Evolutionary conservation across 2,113 vertebrate species (phyloP).

Genomic region (Mobula hypostoma): DNA sequence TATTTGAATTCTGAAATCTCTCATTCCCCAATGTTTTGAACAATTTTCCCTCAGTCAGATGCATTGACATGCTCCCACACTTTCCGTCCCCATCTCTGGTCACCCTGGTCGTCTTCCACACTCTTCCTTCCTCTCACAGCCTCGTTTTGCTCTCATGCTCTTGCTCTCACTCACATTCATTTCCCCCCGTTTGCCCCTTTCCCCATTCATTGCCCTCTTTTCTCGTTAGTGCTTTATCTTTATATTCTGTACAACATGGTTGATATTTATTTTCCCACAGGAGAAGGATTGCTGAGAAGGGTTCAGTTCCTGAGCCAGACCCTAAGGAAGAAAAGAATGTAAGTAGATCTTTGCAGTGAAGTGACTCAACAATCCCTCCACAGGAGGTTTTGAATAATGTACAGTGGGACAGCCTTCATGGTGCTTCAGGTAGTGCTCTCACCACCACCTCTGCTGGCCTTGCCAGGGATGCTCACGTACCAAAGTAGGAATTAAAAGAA

Average conservation of each 20-base stretch:
- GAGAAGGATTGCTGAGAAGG: constrained; percentile 96
- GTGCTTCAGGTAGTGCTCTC: no score
- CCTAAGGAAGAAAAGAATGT: constrained; percentile 79
- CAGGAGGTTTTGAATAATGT: no score
- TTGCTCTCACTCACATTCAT: background rate
- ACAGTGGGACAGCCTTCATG: no score
- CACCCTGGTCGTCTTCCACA: no score
- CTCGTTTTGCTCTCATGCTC: background rate
- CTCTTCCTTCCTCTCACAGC: no score
- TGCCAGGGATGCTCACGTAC: no score
- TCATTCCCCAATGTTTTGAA: background rate
- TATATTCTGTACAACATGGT: background rate
- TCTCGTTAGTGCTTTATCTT: no score
- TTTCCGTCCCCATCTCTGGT: no score
- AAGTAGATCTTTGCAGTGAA: constrained; percentile 49
- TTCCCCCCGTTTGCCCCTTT: background rate
- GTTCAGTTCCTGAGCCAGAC: constrained; percentile 81
- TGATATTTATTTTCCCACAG: constrained; percentile 53
- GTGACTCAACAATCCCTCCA: no score
- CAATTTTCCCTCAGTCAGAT: background rate
- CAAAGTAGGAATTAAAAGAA: no score
- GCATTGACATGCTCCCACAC: no score
- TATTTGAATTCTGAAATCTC: background rate
- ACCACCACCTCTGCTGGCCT: no score
- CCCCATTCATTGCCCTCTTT: background rate